A percentile compares a stretch with the other conserved stretches of the same genome.
Conservation (phyloP, 1,140 invertebrate species). For the Hyphantria cunea region DNA sequence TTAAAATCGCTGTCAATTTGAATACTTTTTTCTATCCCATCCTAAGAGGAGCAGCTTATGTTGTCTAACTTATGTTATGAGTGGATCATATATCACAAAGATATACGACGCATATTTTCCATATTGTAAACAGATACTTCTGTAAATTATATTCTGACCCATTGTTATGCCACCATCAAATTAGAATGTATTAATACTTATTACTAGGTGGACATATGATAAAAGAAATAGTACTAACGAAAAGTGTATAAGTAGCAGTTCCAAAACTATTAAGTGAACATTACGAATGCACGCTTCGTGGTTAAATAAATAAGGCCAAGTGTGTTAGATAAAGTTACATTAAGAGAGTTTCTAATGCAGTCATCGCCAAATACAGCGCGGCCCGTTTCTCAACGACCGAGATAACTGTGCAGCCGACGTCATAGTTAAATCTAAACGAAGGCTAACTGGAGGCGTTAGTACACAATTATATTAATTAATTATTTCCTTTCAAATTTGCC, state of each 20-base stretch:
- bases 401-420: constrained; percentile 56
- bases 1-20: no score
- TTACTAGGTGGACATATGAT: no score
- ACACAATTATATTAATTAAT: constrained; percentile 73
- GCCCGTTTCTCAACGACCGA: constrained; percentile 56
- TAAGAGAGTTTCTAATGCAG: constrained; percentile 57
- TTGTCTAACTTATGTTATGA: no score
- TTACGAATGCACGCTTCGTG: constrained; percentile 25
- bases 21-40: no score
- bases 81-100: no score
- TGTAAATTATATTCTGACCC: no score
- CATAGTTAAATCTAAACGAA: constrained; percentile 74
- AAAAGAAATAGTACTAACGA: no score
- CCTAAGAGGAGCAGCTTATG: no score
- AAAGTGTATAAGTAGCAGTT: not conserved
- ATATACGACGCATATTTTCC: no score
- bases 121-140: no score
- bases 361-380: constrained; percentile 58
- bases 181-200: no score
- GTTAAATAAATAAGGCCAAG: constrained; percentile 38
- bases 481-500: constrained; percentile 68
- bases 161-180: no score
- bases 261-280: constrained; percentile 21
- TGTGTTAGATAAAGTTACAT: constrained; percentile 35
- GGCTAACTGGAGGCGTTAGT: constrained; percentile 71